Evolutionary conservation across 2,113 vertebrate species (phyloP).

Genomic region (Laticauda laticaudata): DNA sequence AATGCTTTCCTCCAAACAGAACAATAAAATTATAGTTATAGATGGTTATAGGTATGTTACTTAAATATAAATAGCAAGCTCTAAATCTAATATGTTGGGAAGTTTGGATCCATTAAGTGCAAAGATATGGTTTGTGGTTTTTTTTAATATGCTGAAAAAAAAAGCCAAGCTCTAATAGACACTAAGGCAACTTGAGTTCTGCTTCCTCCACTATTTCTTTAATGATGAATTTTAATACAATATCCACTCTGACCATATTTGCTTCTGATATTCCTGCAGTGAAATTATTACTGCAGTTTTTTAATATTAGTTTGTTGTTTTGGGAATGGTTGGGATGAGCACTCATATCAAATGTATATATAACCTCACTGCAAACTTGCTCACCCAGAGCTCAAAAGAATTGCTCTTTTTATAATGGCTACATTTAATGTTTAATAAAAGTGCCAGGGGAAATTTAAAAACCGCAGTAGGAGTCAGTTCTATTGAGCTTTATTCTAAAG

Average conservation of each 20-base stretch:
- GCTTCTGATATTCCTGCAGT: constrained; percentile 32
- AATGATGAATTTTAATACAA: constrained; percentile 44
- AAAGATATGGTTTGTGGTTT: not conserved
- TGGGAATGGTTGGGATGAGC: constrained; percentile 23
- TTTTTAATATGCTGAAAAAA: not conserved
- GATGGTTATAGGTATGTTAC: not conserved
- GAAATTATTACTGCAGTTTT: constrained; percentile 42
- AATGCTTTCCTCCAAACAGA: not conserved
- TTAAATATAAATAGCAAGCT: constrained; percentile 33
- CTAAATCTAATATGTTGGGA: not conserved
- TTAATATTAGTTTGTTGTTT: constrained; percentile 31
- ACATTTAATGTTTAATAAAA: constrained; percentile 44
- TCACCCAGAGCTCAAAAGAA: not conserved
- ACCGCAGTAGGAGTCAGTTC: not conserved
- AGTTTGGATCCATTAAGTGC: not conserved
- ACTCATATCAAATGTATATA: constrained; percentile 30
- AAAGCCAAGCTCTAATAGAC: not conserved
- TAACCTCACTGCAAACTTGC: constrained; percentile 1
- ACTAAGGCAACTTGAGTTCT: not conserved
- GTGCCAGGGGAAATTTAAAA: constrained; percentile 31
- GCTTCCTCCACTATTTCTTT: not conserved
- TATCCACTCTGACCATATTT: constrained; percentile 17
- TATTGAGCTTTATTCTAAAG: constrained; percentile 20
- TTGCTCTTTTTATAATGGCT: constrained; percentile 9
- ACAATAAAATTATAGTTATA: not conserved